Evolutionary conservation across 1,140 invertebrate species (phyloP), one percentile per base, ranked within the genome.

Genomic region (Bathynomus jamesi): DNA sequence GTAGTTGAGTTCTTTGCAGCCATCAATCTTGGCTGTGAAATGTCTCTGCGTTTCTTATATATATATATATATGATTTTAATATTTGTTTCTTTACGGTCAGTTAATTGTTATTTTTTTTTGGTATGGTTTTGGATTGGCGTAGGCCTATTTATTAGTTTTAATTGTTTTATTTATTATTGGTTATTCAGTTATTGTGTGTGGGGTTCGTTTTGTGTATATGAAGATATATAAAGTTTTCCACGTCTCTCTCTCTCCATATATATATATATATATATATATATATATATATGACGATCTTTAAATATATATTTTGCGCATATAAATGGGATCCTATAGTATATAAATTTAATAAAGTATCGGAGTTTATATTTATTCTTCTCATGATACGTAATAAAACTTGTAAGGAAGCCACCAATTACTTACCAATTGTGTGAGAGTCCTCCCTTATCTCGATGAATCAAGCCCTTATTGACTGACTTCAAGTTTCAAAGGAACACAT

Each of bases 181-280:
- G 17, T n/a, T 5, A 63, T 63, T n/a, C 4, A 63, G 17, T n/a
- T 63, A 63, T n/a, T 63, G 25, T 63, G 25, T 63, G 25, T 63
- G 25, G 2, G 25, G 17, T n/a, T 63, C 17, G 17, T n/a, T 63
- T n/a, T 63, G 25, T 63, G 25, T 63, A 63, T 63, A 63, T 63
- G 25, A n/a, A 63, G 17, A 63, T 5, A 63, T 63, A 63, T 63
- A 63, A n/a, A 63, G 17, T n/a, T 63, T n/a, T 63, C 17, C 25
- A 63, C 25, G 25, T 63, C 2, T 63, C 2, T 63, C 17, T 5
- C 17, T 5, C 17, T 5, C 17, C 3, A 63, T 5, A 63, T 5
- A 63, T 5, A 63, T 63, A 63, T 63, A 63, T 63, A 63, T 63
- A 63, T 63, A 63, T 63, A 63, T 63, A 63, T 63, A 63, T 63